These are phyloP conservation scores for Heliconius nattereri DNA, from an alignment of 1,140 invertebrate species.

Conservation along the genomic window DNA sequence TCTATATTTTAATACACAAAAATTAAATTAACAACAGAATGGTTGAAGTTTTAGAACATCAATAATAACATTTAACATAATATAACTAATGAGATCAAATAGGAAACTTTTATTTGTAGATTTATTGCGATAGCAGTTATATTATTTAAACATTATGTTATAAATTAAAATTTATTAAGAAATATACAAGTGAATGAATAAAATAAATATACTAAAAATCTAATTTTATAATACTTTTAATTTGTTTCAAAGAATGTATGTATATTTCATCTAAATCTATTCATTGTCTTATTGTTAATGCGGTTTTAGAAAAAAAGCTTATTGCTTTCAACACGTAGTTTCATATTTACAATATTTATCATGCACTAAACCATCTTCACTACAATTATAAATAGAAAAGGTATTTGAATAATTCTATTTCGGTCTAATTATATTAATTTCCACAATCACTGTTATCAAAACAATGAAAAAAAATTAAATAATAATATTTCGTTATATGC, in stretches of 20 bases:
- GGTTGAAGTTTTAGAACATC: background rate
- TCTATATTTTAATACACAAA: background rate
- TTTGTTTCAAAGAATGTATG: no score
- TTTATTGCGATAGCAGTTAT: no score
- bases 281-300: slow-evolving; percentile 17
- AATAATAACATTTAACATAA: background rate
- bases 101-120: background rate
- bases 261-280: background rate
- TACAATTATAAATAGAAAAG: background rate
- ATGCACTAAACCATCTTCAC: slow-evolving; percentile 4
- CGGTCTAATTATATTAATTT: background rate
- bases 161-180: background rate
- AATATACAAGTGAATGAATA: no score
- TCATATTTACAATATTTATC: slow-evolving; percentile 28
- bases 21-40: background rate
- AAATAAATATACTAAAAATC: no score
- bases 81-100: background rate
- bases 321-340: slow-evolving; percentile 76
- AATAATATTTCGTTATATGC: background rate
- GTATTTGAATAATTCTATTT: background rate
- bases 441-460: no score
- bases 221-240: no score
- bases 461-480: background rate
- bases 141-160: background rate
- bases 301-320: slow-evolving; percentile 40